Conservation (phyloP, 2,113 vertebrate genomes). For the Cnemophilus loriae region DNA sequence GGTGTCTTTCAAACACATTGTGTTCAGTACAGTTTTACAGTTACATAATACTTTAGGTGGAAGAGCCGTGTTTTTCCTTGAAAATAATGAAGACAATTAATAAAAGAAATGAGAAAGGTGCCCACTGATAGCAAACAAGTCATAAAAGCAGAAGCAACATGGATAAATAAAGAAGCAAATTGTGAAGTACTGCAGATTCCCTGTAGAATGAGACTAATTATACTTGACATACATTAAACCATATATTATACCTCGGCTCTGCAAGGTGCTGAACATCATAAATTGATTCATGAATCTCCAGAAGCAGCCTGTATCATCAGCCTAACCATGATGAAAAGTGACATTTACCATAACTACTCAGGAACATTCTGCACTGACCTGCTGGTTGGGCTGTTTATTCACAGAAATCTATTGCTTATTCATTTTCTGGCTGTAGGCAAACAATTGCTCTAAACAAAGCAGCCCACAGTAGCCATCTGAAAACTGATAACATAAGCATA, state of each 20-base stretch:
- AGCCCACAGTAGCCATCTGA: not conserved
- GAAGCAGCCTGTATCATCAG: not conserved
- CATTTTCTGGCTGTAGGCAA: not conserved
- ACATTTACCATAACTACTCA: not conserved
- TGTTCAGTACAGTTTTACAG: not conserved
- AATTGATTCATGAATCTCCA: not conserved
- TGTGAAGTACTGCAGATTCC: not conserved
- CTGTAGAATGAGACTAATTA: not conserved
- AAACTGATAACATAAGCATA: not conserved
- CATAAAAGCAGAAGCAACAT: not conserved
- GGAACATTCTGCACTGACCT: not conserved
- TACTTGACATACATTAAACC: not conserved
- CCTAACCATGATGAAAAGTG: not conserved
- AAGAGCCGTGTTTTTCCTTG: not conserved
- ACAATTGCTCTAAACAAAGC: not conserved
- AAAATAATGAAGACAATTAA: not conserved
- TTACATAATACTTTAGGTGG: not conserved
- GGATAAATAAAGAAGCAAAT: not conserved
- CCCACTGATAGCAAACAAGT: not conserved
- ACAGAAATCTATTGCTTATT: not conserved
- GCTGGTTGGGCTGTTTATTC: not conserved
- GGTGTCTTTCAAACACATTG: not conserved
- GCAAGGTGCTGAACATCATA: not conserved
- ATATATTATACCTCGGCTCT: not conserved
- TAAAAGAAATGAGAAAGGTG: not conserved